Percentiles rank a stretch among this genome's conserved stretches.
Conservation (phyloP, 2,113 vertebrate species). For the Abramis brama region DNA sequence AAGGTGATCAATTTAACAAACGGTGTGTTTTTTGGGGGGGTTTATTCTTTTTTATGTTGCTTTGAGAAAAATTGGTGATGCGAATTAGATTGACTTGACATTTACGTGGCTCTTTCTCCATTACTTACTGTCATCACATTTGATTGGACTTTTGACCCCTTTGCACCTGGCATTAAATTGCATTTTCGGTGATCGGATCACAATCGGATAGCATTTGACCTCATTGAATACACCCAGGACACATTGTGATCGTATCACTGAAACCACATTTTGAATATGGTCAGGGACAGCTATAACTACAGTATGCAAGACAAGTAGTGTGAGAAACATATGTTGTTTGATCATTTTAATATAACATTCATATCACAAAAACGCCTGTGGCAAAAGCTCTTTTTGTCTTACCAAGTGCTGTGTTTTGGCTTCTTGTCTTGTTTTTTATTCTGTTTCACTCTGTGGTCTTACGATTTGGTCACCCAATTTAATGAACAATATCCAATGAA, state of each 20-base stretch:
- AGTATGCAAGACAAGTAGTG: neutral
- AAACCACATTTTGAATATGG: neutral
- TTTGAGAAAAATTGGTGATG: slow-evolving; percentile 18
- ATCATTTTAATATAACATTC: neutral
- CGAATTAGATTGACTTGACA: slow-evolving; percentile 37
- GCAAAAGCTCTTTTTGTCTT: neutral
- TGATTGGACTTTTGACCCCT: slow-evolving; percentile 17
- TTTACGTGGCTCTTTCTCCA: slow-evolving; percentile 20
- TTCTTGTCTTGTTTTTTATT: neutral
- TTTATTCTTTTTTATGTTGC: neutral
- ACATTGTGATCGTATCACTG: slow-evolving; percentile 14
- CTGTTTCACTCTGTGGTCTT: neutral
- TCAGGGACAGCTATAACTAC: neutral
- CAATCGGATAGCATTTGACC: neutral
- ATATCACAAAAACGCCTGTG: neutral
- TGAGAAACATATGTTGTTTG: neutral
- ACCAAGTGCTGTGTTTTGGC: neutral
- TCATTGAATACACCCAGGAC: neutral
- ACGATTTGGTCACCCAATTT: neutral
- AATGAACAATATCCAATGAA: slow-evolving; percentile 27
- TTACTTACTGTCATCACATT: slow-evolving; percentile 40
- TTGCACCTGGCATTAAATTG: slow-evolving; percentile 19
- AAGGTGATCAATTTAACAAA: slow-evolving; percentile 11
- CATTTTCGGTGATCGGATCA: neutral
- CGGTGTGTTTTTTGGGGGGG: neutral